Base-by-base conservation (phyloP, 1,140 invertebrate species). In the Phymastichus coffea region DNA sequence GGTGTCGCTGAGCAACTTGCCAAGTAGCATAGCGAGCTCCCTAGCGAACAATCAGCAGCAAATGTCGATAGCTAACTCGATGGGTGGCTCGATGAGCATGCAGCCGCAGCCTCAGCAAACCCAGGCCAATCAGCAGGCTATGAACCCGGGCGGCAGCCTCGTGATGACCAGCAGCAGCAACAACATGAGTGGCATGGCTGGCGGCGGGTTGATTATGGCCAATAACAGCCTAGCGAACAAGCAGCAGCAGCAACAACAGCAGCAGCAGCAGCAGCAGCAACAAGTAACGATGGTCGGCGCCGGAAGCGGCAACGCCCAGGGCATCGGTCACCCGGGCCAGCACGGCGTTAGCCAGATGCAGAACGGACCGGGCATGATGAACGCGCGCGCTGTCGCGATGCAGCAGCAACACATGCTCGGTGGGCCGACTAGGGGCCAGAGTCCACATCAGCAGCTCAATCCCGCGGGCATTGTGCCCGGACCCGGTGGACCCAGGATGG, bases 291-390 rank as follows among this genome's bases (percentile, higher is more conserved):
- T 79, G 78, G 78, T 78, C 70, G 71, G 73, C 0, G 57, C 49
- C 0, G 46, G n/a, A n/a, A n/a, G n/a, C 56, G 0, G 66, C 72
- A 79, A 77, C 63, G 70, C 77, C 46, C 76, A 78, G 70, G 72
- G 76, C 40, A 74, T 80, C 58, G 77, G 79, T 56, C 79, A 80
- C 55, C 70, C 74, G 6, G 79, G 71, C 22, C 77, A 79, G 25
- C 78, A 80, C 37, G 72, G 70, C 8, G 74, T 79, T 4, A 68
- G 64, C 25, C 75, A 75, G 43, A 78, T 88, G 80, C 88, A 88
- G 72, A 92, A 91, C 69, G 89, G 89, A 9, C 86, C 87, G 8
- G 59, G 44, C 1, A 83, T 88, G 78, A 83, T 88, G 76, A 82
- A 77, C 38, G 73, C 83, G 0, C 74, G 83, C 10, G 71, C 77